Percentiles rank a stretch among this genome's conserved stretches.
phyloP scores from a whole-genome alignment of 2,113 vertebrate species.

The Cheilinus undulatus region DNA sequence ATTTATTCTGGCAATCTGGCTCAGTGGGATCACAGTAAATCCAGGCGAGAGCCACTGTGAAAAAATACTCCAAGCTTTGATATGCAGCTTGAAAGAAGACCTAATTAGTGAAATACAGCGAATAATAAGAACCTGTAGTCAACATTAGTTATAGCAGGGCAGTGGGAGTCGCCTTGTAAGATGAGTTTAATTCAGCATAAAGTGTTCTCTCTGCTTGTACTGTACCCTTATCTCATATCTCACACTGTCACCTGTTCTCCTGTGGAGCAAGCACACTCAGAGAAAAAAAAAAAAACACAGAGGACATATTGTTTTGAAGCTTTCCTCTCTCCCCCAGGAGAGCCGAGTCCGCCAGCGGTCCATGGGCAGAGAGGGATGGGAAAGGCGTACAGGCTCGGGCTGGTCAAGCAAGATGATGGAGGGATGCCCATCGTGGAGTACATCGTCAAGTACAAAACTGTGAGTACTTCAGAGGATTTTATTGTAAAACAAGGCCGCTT shows the following conservation, averaged over 20 bases:
- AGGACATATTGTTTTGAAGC: conserved; percentile 12
- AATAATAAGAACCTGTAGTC: conserved; percentile 58
- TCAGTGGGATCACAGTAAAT: conserved; percentile 55
- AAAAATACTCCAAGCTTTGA: conserved; percentile 28
- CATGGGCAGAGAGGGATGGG: conserved; percentile 95
- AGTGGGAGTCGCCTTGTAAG: conserved; percentile 50
- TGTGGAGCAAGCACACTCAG: not conserved
- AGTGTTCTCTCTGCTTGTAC: conserved; percentile 48
- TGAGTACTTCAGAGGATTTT: conserved; percentile 81
- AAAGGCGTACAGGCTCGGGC: conserved; percentile 93
- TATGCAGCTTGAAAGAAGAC: conserved; percentile 32
- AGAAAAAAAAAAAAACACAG: not conserved
- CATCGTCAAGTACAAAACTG: conserved; percentile 96
- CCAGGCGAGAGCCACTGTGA: conserved; percentile 17
- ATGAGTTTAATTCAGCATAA: conserved; percentile 53
- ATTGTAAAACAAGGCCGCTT: not conserved
- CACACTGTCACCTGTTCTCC: conserved; percentile 50
- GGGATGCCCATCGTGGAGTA: conserved; percentile 98
- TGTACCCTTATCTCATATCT: conserved; percentile 61
- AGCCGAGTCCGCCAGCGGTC: conserved; percentile 95
- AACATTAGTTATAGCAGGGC: conserved; percentile 53
- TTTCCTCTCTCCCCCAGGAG: conserved; percentile 82
- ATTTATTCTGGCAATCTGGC: conserved; percentile 57
- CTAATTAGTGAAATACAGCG: conserved; percentile 61
- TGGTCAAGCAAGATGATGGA: conserved; percentile 97